Base-by-base conservation (phyloP, 2,113 vertebrate genomes). In the Elanus axillaris region DNA sequence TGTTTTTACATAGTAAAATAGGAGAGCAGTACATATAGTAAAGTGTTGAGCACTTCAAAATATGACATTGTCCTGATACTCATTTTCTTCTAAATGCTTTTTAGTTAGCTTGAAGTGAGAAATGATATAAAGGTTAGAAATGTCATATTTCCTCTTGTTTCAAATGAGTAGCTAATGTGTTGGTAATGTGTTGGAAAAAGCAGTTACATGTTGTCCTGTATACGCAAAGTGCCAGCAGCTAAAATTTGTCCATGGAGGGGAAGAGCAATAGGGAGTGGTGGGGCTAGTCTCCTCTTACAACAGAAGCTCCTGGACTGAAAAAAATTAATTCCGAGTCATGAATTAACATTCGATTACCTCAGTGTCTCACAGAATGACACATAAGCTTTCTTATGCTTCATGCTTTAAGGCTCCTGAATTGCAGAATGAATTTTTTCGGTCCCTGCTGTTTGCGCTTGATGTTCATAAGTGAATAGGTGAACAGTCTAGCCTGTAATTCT, bases 31-130 rank as follows among this genome's bases (percentile, higher is more conserved):
- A n/a, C 1, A 0, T 55, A 5, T 1, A 40, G 11, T 58, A 22
- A 29, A 71, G 60, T 53, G 62, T 7, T 48, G 18, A 53, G 15
- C 52, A 17, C 79, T 77, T 89, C 13, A 50, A 68, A 94, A n/a
- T 72, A 27, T 13, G 26, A 3, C 1, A 0, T 55, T 83, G 38
- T 78, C 32, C 20, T 63, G 26, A 43, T 56, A 17, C 0, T 50
- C 11, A 4, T 48, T 75, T 86, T 87, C 50, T 89, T 74, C 29
- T 63, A 26, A 62, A 50, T 18, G 22, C 71, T 72, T 6, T 88
- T 96, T 16, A 78, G 12, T 34, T 38, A 85, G n/a, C 56, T 48
- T 64, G 68, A 90, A 72, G 52, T 68, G 52, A 86, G 47, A 52
- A 86, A 77, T 31, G 3, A 26, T 63, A 32, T 55, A 29, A 69